Conservation (phyloP, 64 coral and sea anemone genomes). For the Exaiptasia diaphana region DNA sequence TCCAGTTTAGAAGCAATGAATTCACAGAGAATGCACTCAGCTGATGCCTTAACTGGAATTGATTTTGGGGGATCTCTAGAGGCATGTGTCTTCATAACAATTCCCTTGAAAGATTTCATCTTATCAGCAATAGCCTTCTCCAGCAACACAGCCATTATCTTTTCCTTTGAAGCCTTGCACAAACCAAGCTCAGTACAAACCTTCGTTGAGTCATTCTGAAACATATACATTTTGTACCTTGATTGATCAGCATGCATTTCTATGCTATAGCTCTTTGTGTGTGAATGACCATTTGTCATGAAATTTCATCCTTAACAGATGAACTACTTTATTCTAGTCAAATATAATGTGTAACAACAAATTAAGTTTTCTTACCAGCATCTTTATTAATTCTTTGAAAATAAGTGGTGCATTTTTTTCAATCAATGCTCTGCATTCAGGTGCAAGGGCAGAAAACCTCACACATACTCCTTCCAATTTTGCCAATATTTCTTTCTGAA, state of each 20-base stretch:
- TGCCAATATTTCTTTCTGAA: too few species aligned
- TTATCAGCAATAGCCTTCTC: too few species aligned
- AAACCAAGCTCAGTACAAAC: slow-evolving; percentile 65
- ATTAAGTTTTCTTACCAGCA: slow-evolving; percentile 18
- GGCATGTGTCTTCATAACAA: too few species aligned
- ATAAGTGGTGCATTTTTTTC: slow-evolving; percentile 29
- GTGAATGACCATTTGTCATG: too few species aligned
- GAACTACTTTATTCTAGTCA: too few species aligned
- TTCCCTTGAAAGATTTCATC: too few species aligned
- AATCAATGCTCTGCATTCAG: slow-evolving; percentile 32
- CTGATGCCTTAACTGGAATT: slow-evolving; percentile 10
- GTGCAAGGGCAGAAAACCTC: slow-evolving; percentile 12
- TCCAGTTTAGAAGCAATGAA: slow-evolving; percentile 69
- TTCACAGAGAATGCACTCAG: slow-evolving; percentile 68
- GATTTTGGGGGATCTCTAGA: too few species aligned
- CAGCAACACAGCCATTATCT: slow-evolving; percentile 17
- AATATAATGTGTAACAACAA: too few species aligned
- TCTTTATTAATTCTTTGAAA: background rate
- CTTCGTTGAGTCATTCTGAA: slow-evolving; percentile 58
- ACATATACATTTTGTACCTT: too few species aligned
- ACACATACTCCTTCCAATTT: slow-evolving; percentile 22
- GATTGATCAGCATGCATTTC: too few species aligned
- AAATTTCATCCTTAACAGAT: too few species aligned
- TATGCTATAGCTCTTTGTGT: too few species aligned
- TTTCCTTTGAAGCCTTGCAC: slow-evolving; percentile 38